phyloP scores from a whole-genome alignment of 2,888 invertebrate genomes.

The Ophion obscuratus region DNA sequence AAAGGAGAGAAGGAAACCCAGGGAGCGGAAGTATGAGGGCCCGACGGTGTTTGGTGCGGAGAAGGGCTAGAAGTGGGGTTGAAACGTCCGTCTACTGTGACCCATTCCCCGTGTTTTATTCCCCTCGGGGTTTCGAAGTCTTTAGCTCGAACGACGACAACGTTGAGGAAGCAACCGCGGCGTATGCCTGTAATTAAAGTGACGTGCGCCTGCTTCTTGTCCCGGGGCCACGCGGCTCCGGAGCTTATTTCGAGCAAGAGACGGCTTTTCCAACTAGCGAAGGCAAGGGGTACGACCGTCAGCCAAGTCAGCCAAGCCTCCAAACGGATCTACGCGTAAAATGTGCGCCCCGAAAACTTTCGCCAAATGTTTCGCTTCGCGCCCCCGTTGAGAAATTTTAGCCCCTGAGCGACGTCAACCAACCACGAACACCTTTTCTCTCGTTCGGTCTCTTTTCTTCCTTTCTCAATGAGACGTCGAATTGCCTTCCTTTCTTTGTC shows the following conservation, averaged over 20 bases:
- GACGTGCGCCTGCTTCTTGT: conserved; percentile 61
- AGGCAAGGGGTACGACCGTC: neutral
- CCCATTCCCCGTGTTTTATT: conserved; percentile 45
- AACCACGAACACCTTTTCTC: neutral
- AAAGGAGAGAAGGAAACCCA: neutral
- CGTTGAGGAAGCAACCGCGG: conserved; percentile 41
- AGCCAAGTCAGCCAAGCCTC: conserved; percentile 19
- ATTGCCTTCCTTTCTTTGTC: neutral
- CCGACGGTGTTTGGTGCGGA: neutral
- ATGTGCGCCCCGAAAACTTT: conserved; percentile 28
- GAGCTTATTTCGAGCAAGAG: conserved; percentile 44
- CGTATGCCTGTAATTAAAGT: conserved; percentile 65
- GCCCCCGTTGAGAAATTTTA: conserved; percentile 28
- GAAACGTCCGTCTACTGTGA: conserved; percentile 18
- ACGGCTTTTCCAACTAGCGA: conserved; percentile 30
- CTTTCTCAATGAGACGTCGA: neutral
- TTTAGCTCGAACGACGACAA: conserved; percentile 42
- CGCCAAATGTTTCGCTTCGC: neutral
- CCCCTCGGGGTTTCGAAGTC: conserved; percentile 53
- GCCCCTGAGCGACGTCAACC: conserved; percentile 39
- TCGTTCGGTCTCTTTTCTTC: conserved; percentile 17
- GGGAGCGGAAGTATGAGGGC: neutral
- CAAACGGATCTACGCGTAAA: conserved; percentile 52
- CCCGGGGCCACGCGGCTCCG: conserved; percentile 43
- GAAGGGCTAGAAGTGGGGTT: neutral